Evolutionary conservation across 2,113 vertebrate species (phyloP).

Genomic region (Centrocercus urophasianus): DNA sequence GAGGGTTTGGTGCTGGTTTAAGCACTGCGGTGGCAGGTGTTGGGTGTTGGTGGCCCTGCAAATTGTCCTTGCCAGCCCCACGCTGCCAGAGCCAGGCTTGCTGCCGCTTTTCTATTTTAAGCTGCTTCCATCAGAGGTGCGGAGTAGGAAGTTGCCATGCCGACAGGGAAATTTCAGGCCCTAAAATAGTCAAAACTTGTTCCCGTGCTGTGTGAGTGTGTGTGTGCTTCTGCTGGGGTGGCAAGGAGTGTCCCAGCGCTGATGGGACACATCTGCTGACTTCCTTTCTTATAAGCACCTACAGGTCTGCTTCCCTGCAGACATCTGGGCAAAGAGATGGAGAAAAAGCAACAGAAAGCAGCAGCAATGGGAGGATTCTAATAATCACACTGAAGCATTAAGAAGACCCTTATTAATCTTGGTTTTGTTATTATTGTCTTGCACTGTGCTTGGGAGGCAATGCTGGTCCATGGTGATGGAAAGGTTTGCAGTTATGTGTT

Average conservation of each 20-base stretch:
- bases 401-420: background rate
- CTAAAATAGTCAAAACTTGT: conserved; percentile 77
- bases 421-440: background rate
- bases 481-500: background rate
- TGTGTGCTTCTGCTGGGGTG: conserved; percentile 33
- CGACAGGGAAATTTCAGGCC: conserved; percentile 75
- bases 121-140: conserved; percentile 65
- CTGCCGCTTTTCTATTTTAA: conserved; percentile 55
- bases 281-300: background rate
- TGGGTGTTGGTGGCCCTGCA: accelerated
- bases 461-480: background rate
- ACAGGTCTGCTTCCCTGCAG: background rate
- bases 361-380: background rate
- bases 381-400: background rate
- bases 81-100: background rate
- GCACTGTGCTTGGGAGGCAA: accelerated
- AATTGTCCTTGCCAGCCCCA: background rate
- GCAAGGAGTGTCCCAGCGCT: background rate
- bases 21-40: background rate
- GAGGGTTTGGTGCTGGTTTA: background rate
- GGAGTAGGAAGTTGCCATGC: conserved; percentile 78
- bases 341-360: background rate
- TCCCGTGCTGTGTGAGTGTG: conserved; percentile 50
- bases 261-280: background rate
- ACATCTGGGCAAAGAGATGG: background rate